phyloP scores from a whole-genome alignment of 2,888 invertebrate genomes.

The Liposcelis brunnea region DNA sequence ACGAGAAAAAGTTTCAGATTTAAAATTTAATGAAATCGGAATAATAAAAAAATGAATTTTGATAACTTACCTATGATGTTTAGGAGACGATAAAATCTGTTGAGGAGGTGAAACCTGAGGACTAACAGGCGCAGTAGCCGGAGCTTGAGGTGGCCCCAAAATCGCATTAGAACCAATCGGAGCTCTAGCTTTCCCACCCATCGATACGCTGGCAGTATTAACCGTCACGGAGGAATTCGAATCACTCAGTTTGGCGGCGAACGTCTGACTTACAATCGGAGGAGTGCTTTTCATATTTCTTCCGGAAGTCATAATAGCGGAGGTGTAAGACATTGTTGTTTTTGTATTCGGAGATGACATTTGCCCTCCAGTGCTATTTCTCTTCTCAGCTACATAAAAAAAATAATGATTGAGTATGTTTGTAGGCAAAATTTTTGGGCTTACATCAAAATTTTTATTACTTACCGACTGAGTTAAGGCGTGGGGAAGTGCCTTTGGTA shows the following conservation, averaged over 20 bases:
- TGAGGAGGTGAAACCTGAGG: conserved; percentile 8
- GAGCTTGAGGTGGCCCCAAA: conserved; percentile 18
- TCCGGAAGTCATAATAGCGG: conserved; percentile 36
- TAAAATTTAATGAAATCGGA: conserved; percentile 4
- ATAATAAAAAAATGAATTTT: background rate
- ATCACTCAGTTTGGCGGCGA: conserved; percentile 54
- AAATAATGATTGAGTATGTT: no score
- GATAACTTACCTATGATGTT: conserved; percentile 7
- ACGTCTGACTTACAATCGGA: conserved; percentile 33
- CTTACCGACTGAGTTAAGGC: conserved; percentile 7
- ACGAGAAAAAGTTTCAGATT: no score
- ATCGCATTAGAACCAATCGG: conserved; percentile 20
- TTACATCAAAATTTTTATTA: no score
- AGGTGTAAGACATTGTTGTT: conserved; percentile 38
- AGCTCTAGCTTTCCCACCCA: conserved; percentile 20
- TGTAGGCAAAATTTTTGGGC: no score
- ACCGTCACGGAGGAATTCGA: no score
- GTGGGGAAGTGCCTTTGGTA: background rate
- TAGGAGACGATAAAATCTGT: conserved; percentile 5
- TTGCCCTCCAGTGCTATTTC: conserved; percentile 23
- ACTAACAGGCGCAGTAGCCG: conserved; percentile 17
- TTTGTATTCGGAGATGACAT: conserved; percentile 31
- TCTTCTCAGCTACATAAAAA: conserved; percentile 14
- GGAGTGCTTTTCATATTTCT: conserved; percentile 23
- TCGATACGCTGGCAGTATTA: conserved; percentile 19